Evolutionary conservation across 2,113 vertebrate species (phyloP).

Genomic region (Capreolus pygargus): DNA sequence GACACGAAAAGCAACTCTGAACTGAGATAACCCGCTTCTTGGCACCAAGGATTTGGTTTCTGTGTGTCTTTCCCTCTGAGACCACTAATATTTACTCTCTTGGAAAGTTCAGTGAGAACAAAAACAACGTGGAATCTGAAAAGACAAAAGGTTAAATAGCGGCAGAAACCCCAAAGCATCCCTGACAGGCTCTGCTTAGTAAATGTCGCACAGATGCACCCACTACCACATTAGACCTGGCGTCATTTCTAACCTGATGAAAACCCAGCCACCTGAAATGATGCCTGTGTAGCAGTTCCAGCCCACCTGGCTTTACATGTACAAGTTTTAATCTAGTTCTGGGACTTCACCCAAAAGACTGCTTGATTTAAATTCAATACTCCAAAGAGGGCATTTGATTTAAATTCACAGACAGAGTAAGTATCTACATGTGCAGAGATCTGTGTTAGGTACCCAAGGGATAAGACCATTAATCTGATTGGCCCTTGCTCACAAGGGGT

Average conservation of each 20-base stretch:
- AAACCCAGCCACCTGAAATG: neutral
- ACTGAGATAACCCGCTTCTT: neutral
- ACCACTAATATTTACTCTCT: neutral
- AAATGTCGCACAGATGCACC: neutral
- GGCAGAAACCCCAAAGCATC: neutral
- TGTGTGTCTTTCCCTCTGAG: neutral
- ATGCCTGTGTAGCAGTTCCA: neutral
- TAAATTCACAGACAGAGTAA: neutral
- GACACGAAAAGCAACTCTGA: neutral
- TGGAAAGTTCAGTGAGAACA: neutral
- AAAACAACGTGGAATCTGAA: neutral
- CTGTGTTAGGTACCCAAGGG: neutral
- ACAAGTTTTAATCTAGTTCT: neutral
- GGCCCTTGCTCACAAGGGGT: neutral
- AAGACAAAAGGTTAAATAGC: neutral
- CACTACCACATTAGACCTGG: neutral
- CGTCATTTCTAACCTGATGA: neutral
- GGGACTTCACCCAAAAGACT: neutral
- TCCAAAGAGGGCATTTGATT: neutral
- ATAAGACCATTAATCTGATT: neutral
- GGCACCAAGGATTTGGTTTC: neutral
- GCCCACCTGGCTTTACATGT: neutral
- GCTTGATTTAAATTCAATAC: neutral
- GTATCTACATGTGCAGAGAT: neutral
- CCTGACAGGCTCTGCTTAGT: neutral